Evolutionary conservation across 1,140 invertebrate genomes (phyloP).

Genomic region (Brachionus angularis): DNA sequence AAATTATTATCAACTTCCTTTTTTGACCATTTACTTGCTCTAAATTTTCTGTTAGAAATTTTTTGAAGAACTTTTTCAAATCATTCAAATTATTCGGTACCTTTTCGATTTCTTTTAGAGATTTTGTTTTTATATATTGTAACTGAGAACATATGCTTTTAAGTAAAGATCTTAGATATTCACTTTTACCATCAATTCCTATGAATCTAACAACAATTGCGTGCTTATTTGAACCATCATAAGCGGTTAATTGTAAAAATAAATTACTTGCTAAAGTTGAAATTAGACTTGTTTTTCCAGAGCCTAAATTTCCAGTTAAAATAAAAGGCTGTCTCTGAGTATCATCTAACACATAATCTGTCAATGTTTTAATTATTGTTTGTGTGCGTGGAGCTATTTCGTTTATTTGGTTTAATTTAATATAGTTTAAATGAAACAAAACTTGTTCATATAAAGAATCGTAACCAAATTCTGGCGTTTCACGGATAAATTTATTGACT

Average conservation of each 20-base stretch:
- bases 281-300: constrained; percentile 8
- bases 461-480: neutral
- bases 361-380: constrained; percentile 1
- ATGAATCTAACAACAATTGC: constrained; percentile 36
- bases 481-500: neutral
- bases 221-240: neutral
- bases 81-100: constrained; percentile 22
- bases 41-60: constrained; percentile 10
- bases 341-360: constrained; percentile 35
- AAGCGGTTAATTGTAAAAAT: constrained; percentile 4
- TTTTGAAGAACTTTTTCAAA: constrained; percentile 5
- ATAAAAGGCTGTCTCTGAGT: constrained; percentile 26
- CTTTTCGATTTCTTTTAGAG: neutral
- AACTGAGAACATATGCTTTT: constrained; percentile 39
- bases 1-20: constrained; percentile 34
- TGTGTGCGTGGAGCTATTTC: neutral
- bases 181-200: constrained; percentile 33
- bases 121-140: constrained; percentile 29
- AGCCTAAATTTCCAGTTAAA: constrained; percentile 7
- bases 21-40: neutral
- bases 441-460: constrained; percentile 14
- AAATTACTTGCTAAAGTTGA: constrained; percentile 13
- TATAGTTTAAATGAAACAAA: constrained; percentile 30
- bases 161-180: constrained; percentile 25
- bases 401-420: constrained; percentile 11